Percentiles rank a stretch among this genome's conserved stretches.
phyloP scores from a whole-genome alignment of 1,140 invertebrate species.

The Caerostris extrusa region DNA sequence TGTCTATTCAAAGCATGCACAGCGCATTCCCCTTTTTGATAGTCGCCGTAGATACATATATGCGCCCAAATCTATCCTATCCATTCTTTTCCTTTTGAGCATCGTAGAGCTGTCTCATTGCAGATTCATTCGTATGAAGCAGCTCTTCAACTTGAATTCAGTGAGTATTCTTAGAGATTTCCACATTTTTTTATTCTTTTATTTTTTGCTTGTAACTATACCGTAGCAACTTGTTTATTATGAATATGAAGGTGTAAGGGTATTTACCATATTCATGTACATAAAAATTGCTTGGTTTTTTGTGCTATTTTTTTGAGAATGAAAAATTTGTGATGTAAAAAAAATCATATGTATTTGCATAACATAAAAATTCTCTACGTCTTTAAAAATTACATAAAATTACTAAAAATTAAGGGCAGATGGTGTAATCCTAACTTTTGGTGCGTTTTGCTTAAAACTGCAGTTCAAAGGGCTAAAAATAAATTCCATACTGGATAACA shows the following conservation, averaged over 20 bases:
- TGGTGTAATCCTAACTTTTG: too few species aligned
- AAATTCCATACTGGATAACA: too few species aligned
- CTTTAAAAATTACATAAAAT: too few species aligned
- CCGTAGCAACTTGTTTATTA: not conserved
- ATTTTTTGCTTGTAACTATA: too few species aligned
- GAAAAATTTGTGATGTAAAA: too few species aligned
- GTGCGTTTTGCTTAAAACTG: too few species aligned
- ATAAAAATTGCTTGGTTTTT: too few species aligned
- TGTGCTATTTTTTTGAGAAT: too few species aligned
- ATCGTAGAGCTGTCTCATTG: not conserved
- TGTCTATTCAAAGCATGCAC: conserved; percentile 37
- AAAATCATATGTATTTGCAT: too few species aligned
- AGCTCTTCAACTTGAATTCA: not conserved
- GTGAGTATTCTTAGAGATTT: not conserved
- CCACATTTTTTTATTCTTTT: not conserved
- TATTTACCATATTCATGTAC: not conserved
- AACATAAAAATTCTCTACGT: too few species aligned
- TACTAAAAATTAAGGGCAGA: too few species aligned
- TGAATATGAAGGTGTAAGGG: not conserved
- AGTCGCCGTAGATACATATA: not conserved
- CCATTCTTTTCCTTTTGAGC: not conserved
- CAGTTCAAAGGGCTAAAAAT: too few species aligned
- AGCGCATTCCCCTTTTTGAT: not conserved
- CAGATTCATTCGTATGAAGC: not conserved
- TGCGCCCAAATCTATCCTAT: not conserved